Percentiles rank a stretch among this genome's conserved stretches.
Conservation (phyloP, 2,888 invertebrate genomes). For the Cheiracanthium punctorium region DNA sequence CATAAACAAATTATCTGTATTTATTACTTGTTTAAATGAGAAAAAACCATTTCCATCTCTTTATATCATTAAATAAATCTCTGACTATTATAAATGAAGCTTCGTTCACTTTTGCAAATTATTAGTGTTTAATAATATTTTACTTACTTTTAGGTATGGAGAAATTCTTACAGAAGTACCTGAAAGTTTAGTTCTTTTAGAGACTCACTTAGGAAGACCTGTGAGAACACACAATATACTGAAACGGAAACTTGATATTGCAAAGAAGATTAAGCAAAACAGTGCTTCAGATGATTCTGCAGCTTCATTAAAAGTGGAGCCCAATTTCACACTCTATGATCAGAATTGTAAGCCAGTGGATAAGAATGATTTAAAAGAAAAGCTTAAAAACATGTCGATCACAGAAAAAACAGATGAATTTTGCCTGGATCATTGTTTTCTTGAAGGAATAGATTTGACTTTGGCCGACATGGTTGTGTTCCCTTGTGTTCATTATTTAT, state of each 20-base stretch:
- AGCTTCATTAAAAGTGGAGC: neutral
- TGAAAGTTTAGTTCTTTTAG: slow-evolving; percentile 84
- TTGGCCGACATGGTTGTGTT: slow-evolving; percentile 89
- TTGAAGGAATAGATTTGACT: slow-evolving; percentile 88
- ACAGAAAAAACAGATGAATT: slow-evolving; percentile 64
- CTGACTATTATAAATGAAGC: no score
- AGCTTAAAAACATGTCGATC: slow-evolving; percentile 36
- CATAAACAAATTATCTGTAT: no score
- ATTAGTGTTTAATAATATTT: neutral
- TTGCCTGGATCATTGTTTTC: slow-evolving; percentile 81
- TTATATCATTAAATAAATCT: neutral
- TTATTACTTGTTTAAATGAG: no score
- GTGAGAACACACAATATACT: slow-evolving; percentile 90
- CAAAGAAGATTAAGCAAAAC: slow-evolving; percentile 66
- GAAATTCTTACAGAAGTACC: slow-evolving; percentile 78
- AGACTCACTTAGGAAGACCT: slow-evolving; percentile 88
- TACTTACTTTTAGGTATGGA: neutral
- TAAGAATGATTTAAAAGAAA: slow-evolving; percentile 5
- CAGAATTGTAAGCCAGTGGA: slow-evolving; percentile 6
- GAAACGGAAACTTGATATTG: slow-evolving; percentile 81
- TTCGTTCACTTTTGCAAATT: neutral
- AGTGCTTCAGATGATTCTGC: neutral
- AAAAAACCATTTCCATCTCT: neutral
- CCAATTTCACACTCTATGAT: slow-evolving; percentile 37
- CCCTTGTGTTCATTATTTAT: slow-evolving; percentile 80